Percentiles rank a stretch among this genome's conserved stretches.
Evolutionary conservation across 2,113 vertebrate species (phyloP).

Genomic region (Abramis brama): DNA sequence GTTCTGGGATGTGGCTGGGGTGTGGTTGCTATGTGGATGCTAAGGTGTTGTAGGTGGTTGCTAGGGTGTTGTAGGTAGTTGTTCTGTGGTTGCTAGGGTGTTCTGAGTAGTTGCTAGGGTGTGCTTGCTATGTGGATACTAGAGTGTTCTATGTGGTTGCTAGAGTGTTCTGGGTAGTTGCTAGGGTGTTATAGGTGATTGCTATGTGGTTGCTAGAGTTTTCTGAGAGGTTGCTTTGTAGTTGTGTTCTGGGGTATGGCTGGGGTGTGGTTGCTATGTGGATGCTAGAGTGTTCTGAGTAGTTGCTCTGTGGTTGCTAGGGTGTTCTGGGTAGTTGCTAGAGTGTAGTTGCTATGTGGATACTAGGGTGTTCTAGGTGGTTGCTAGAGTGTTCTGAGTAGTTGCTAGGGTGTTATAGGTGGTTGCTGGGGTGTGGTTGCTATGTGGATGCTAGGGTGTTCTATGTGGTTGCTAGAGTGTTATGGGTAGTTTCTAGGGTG

Average conservation of each 20-base stretch:
- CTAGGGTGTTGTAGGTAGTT: not conserved
- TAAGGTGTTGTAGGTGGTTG: not conserved
- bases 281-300: no score
- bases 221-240: not conserved
- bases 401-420: not conserved
- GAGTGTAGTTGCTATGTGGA: no score
- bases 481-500: not conserved
- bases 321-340: no score
- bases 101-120: not conserved
- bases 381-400: no score
- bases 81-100: not conserved
- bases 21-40: no score
- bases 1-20: not conserved
- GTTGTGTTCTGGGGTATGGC: not conserved
- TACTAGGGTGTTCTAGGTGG: no score
- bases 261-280: no score
- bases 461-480: not conserved
- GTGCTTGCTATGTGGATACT: not conserved
- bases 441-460: not conserved
- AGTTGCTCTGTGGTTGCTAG: no score
- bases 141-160: no score
- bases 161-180: no score
- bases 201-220: no score
- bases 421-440: not conserved
- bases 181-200: no score